phyloP scores from a whole-genome alignment of 2,888 invertebrate species.

The Ichneumoninae sp. region DNA sequence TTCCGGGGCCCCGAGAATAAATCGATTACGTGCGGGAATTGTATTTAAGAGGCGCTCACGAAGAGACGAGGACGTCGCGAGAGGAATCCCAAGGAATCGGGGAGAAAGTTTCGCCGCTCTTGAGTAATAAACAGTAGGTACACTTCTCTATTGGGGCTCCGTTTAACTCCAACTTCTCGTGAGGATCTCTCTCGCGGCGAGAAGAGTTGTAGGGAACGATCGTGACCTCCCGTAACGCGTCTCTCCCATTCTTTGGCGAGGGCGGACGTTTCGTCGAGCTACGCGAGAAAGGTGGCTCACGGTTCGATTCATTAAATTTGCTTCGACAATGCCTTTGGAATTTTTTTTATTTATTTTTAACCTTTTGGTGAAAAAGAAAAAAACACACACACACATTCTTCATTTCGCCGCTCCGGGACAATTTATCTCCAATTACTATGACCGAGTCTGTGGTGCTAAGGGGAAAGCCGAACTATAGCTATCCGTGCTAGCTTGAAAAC shows the following conservation, averaged over 20 bases:
- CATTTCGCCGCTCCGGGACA: too few species aligned
- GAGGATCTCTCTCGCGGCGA: constrained; percentile 53
- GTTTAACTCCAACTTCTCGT: constrained; percentile 24
- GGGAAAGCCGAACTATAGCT: constrained; percentile 44
- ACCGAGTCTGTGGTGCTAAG: neutral
- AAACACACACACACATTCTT: too few species aligned
- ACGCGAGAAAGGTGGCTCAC: constrained; percentile 17
- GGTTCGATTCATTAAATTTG: neutral
- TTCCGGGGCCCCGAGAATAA: constrained; percentile 39
- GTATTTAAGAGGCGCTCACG: constrained; percentile 58
- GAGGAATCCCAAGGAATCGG: constrained; percentile 66
- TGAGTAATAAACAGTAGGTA: constrained; percentile 67
- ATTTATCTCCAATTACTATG: constrained; percentile 2
- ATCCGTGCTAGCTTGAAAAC: constrained; percentile 7
- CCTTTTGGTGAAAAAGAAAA: too few species aligned
- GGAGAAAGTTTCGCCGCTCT: constrained; percentile 69
- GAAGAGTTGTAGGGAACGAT: constrained; percentile 57
- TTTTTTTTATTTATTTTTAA: neutral
- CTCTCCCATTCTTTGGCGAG: constrained; percentile 32
- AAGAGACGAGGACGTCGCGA: constrained; percentile 52
- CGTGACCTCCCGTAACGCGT: constrained; percentile 59
- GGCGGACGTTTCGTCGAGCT: neutral
- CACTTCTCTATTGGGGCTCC: constrained; percentile 30
- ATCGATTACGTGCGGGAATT: constrained; percentile 63
- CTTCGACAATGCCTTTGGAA: neutral